Evolutionary conservation across 1,140 invertebrate species (phyloP).

Genomic region (Polypedilum pembai): DNA sequence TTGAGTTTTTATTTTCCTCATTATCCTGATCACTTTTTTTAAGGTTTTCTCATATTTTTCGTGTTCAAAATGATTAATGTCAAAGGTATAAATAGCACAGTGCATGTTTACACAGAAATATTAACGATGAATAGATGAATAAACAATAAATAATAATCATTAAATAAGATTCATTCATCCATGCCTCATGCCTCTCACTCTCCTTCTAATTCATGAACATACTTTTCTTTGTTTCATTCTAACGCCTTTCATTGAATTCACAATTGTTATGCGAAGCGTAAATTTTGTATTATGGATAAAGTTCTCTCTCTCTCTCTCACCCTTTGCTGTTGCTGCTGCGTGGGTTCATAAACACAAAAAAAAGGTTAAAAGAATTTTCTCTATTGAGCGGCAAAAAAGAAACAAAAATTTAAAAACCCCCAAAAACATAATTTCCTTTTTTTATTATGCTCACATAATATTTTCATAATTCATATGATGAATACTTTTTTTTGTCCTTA

Average conservation of each 20-base stretch:
- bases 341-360: not conserved
- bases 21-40: no score
- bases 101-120: not conserved
- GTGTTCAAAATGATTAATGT: no score
- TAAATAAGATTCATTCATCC: constrained; percentile 2
- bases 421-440: not conserved
- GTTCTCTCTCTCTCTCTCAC: no score
- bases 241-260: constrained; percentile 10
- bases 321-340: no score
- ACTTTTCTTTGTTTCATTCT: not conserved
- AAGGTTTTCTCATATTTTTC: no score
- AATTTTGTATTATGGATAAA: not conserved
- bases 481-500: not conserved
- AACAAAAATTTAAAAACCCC: not conserved
- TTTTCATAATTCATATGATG: not conserved
- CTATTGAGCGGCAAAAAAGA: not conserved
- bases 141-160: constrained; percentile 4
- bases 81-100: no score
- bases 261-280: constrained; percentile 17
- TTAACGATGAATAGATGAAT: not conserved
- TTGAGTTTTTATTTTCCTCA: no score
- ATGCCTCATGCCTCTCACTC: not conserved
- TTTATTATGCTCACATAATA: not conserved
- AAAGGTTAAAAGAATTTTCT: not conserved
- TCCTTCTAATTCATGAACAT: not conserved